A percentile compares a stretch with the other conserved stretches of the same genome.
These are phyloP conservation scores for Stenurella melanura DNA, from an alignment of 2,888 invertebrate species.

Conservation along the genomic window DNA sequence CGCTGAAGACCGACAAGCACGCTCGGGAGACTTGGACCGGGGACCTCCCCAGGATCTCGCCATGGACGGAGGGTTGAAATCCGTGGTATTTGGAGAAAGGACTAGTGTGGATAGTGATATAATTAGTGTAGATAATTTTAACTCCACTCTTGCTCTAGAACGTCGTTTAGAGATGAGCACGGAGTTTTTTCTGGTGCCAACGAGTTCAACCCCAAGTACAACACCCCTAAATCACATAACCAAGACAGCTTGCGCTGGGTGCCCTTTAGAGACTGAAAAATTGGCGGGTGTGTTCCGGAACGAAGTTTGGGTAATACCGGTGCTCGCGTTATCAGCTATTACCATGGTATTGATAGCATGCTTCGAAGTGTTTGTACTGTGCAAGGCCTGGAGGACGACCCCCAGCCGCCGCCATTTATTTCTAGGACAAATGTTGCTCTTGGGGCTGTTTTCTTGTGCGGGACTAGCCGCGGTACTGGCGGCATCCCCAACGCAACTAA, in stretches of 20 bases:
- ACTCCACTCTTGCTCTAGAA: slow-evolving; percentile 57
- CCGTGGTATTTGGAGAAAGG: slow-evolving; percentile 48
- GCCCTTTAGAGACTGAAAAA: slow-evolving; percentile 55
- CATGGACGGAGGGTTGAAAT: slow-evolving; percentile 43
- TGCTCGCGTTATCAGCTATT: slow-evolving; percentile 88
- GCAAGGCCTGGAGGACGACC: slow-evolving; percentile 88
- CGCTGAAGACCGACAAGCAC: slow-evolving; percentile 63
- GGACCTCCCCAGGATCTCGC: slow-evolving; percentile 57
- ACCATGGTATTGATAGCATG: slow-evolving; percentile 90
- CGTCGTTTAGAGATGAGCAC: slow-evolving; percentile 87
- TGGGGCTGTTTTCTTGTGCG: slow-evolving; percentile 89
- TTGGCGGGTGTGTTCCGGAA: slow-evolving; percentile 74
- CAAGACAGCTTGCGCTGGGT: slow-evolving; percentile 70
- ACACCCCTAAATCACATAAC: slow-evolving; percentile 62
- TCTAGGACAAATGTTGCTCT: slow-evolving; percentile 89
- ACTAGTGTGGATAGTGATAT: slow-evolving; percentile 43
- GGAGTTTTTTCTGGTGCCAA: slow-evolving; percentile 87
- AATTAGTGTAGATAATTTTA: slow-evolving; percentile 33
- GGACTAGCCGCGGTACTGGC: slow-evolving; percentile 87
- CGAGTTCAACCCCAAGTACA: slow-evolving; percentile 69
- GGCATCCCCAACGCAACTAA: slow-evolving; percentile 85
- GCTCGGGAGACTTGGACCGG: slow-evolving; percentile 65
- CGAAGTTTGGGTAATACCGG: slow-evolving; percentile 93
- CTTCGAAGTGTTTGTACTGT: slow-evolving; percentile 93
- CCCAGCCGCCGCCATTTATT: slow-evolving; percentile 90